Conservation (phyloP, 2,113 vertebrate species). For the Nothocercus nigrocapillus region DNA sequence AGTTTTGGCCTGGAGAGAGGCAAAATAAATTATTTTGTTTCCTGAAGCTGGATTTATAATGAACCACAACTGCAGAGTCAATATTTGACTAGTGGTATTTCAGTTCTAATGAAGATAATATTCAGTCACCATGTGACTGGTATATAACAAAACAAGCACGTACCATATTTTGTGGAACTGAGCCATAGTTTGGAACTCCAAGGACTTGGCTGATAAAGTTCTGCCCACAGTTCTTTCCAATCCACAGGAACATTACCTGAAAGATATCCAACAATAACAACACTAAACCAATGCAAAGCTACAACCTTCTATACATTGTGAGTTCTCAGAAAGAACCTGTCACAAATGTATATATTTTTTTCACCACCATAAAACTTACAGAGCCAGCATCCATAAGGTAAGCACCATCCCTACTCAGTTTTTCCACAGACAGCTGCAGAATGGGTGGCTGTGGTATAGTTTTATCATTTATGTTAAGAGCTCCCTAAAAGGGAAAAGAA, state of each 20-base stretch:
- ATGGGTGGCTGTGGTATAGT: constrained; percentile 91
- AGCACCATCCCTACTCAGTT: constrained; percentile 89
- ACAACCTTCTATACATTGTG: background rate
- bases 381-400: constrained; percentile 94
- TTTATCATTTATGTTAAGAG: constrained; percentile 88
- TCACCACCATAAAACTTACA: constrained; percentile 72
- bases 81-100: background rate
- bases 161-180: constrained; percentile 90
- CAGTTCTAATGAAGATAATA: background rate
- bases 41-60: background rate
- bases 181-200: constrained; percentile 87
- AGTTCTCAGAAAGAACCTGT: background rate
- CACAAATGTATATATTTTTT: background rate
- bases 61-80: background rate
- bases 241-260: constrained; percentile 91
- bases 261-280: background rate
- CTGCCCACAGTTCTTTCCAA: constrained; percentile 89
- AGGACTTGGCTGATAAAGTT: constrained; percentile 90
- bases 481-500: constrained; percentile 79
- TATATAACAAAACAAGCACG: background rate
- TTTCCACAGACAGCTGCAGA: constrained; percentile 94
- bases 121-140: background rate
- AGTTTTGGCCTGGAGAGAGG: background rate
- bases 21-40: background rate
- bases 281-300: background rate